These are phyloP conservation scores for Suricata suricatta DNA, from an alignment of 2,113 vertebrate species.

Conservation along the genomic window DNA sequence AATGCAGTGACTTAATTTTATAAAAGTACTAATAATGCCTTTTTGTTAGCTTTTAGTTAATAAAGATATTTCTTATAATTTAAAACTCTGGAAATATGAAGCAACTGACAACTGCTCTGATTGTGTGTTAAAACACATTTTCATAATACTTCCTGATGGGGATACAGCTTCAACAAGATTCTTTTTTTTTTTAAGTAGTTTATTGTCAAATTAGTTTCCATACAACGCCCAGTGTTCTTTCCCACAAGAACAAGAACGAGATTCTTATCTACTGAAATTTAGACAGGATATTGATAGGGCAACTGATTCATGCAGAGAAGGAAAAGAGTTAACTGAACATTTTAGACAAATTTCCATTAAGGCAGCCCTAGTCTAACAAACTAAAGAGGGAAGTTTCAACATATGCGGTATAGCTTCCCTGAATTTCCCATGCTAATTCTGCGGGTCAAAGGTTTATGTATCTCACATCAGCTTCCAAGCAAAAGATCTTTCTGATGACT, in stretches of 20 bases:
- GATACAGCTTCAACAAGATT: not conserved
- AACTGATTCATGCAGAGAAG: not conserved
- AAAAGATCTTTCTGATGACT: not conserved
- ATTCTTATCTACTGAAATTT: not conserved
- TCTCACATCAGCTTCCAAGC: not conserved
- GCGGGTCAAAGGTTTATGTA: not conserved
- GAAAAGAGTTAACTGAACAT: not conserved
- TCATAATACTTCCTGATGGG: not conserved
- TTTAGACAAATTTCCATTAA: not conserved
- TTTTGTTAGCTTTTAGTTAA: slow-evolving; percentile 8
- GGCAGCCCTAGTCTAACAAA: not conserved
- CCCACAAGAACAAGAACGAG: not conserved
- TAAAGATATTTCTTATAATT: not conserved
- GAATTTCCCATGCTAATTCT: not conserved
- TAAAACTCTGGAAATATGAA: not conserved
- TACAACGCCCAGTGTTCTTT: no score
- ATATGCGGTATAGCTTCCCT: not conserved
- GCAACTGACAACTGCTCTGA: not conserved
- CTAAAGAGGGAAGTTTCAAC: not conserved
- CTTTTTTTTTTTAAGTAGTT: no score
- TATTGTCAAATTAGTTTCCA: no score
- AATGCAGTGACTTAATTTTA: not conserved
- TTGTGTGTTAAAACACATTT: not conserved
- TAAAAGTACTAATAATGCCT: not conserved
- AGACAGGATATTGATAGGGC: not conserved